Evolutionary conservation across 1,140 invertebrate species (phyloP).

Genomic region (Scaptomyza pallida): DNA sequence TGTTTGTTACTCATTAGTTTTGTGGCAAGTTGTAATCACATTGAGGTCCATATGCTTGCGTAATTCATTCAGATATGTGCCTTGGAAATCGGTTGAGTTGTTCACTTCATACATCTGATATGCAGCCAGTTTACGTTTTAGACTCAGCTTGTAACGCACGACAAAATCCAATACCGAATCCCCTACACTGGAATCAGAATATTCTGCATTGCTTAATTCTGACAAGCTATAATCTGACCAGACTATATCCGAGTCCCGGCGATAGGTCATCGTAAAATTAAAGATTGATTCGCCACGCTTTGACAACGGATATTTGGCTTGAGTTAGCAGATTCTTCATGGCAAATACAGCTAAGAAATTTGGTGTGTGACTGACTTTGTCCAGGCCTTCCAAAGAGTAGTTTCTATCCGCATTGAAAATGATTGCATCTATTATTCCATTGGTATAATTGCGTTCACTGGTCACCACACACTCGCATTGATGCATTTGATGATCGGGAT

Average conservation of each 20-base stretch:
- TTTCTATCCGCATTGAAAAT: conserved; percentile 54
- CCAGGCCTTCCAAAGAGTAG: conserved; percentile 29
- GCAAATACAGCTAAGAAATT: conserved; percentile 46
- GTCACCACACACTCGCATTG: conserved; percentile 39
- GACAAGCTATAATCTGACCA: conserved; percentile 54
- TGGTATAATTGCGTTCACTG: not conserved
- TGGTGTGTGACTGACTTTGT: not conserved
- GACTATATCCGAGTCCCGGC: conserved; percentile 53
- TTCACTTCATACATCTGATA: conserved; percentile 40
- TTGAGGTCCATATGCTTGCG: conserved; percentile 35
- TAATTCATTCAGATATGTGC: conserved; percentile 38
- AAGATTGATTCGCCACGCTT: conserved; percentile 16
- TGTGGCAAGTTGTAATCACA: conserved; percentile 1
- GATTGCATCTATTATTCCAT: conserved; percentile 45
- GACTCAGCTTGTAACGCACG: not conserved
- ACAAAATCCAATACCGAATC: not conserved
- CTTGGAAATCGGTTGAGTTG: conserved; percentile 14
- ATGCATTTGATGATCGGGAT: not conserved
- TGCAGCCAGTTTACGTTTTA: conserved; percentile 18
- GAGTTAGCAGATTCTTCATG: conserved; percentile 20
- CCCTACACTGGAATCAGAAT: too few species aligned
- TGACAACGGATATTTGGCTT: not conserved
- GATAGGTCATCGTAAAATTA: conserved; percentile 66
- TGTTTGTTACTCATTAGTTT: conserved; percentile 23
- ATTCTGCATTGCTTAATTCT: not conserved